Conservation (phyloP, 2,888 invertebrate species). For the Agrotis exclamationis region DNA sequence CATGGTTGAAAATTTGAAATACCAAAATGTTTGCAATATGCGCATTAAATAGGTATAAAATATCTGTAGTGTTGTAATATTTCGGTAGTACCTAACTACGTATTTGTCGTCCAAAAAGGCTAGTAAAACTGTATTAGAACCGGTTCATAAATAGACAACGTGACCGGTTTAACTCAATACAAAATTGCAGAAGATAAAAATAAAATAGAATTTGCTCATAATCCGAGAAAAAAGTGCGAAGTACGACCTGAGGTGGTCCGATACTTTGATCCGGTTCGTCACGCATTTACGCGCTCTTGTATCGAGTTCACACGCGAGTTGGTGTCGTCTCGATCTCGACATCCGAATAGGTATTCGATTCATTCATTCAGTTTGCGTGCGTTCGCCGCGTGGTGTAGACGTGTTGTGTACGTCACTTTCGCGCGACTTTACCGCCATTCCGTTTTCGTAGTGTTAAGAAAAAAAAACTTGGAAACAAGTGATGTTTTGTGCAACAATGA, state of each 20-base stretch:
- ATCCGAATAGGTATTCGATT: slow-evolving; percentile 59
- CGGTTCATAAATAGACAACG: slow-evolving; percentile 44
- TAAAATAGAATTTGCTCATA: slow-evolving; percentile 39
- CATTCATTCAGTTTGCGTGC: slow-evolving; percentile 80
- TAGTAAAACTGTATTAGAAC: slow-evolving; percentile 44
- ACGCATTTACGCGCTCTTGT: slow-evolving; percentile 52
- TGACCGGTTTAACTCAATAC: slow-evolving; percentile 47
- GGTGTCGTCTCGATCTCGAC: slow-evolving; percentile 49
- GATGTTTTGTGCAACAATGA: slow-evolving; percentile 77
- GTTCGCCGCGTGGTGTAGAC: slow-evolving; percentile 68
- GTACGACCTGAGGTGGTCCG: slow-evolving; percentile 21
- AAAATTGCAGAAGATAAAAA: slow-evolving; percentile 44
- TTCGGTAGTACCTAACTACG: neutral
- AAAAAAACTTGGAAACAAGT: slow-evolving; percentile 79
- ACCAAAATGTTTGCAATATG: neutral
- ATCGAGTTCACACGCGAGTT: slow-evolving; percentile 56
- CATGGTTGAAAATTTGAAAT: neutral
- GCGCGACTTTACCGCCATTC: slow-evolving; percentile 73
- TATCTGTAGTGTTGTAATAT: neutral
- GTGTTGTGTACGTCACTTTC: slow-evolving; percentile 56
- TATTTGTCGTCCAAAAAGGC: slow-evolving; percentile 25
- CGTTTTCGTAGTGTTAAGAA: slow-evolving; percentile 69
- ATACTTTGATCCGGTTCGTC: slow-evolving; percentile 34
- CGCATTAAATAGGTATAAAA: slow-evolving; percentile 23
- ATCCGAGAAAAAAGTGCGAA: slow-evolving; percentile 36